phyloP scores from a whole-genome alignment of 2,113 vertebrate species.

The Bungarus multicinctus region DNA sequence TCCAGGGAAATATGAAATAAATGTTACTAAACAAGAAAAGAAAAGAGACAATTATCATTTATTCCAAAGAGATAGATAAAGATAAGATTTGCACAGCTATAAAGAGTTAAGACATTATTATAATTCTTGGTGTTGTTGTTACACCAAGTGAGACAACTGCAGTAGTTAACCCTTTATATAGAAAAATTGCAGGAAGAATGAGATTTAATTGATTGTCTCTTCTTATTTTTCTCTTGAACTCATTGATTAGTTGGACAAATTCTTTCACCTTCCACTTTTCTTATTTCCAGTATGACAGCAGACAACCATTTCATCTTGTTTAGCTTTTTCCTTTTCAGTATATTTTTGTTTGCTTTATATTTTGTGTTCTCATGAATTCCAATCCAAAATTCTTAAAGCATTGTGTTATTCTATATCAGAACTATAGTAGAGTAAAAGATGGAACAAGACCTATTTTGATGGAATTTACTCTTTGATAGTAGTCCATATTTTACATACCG shows the following conservation, averaged over 20 bases:
- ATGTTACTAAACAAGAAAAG: not conserved
- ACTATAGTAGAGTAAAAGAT: not conserved
- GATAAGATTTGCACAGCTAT: not conserved
- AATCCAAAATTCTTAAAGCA: not conserved
- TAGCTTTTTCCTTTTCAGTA: not conserved
- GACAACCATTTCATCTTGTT: not conserved
- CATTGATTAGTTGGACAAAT: not conserved
- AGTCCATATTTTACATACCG: not conserved
- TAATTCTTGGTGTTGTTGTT: not conserved
- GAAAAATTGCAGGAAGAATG: not conserved
- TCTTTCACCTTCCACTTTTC: not conserved
- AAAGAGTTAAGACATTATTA: not conserved
- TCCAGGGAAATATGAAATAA: not conserved
- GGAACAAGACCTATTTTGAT: not conserved
- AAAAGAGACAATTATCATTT: not conserved
- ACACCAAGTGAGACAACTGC: not conserved
- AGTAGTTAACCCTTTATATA: not conserved
- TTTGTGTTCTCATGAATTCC: not conserved
- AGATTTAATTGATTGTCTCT: not conserved
- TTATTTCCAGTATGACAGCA: not conserved
- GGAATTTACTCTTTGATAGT: not conserved
- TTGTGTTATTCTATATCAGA: not conserved
- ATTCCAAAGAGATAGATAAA: not conserved
- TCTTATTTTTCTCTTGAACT: not conserved
- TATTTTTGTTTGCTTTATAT: too few species aligned